Conservation (phyloP, 2,113 vertebrate species). For the Chaetorhynchus papuensis region DNA sequence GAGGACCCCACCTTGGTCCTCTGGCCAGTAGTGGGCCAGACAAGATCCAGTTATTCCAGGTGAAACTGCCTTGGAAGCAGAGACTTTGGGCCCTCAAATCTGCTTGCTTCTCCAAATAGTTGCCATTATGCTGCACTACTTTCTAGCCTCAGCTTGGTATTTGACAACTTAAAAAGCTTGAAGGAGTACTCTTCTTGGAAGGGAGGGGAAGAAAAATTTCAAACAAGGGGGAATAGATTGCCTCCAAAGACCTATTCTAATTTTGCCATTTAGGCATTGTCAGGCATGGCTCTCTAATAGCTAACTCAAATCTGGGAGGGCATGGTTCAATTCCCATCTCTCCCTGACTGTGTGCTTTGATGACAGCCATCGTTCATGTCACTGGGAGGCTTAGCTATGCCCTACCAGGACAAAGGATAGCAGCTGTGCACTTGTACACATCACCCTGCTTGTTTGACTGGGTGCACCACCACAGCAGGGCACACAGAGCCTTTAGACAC, state of each 20-base stretch:
- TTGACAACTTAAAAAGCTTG: not conserved
- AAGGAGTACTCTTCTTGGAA: not conserved
- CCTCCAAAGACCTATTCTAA: not conserved
- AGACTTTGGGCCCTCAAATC: not conserved
- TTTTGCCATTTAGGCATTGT: not conserved
- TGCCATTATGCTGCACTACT: not conserved
- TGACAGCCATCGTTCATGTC: not conserved
- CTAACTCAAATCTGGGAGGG: not conserved
- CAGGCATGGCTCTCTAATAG: not conserved
- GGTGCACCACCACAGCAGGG: not conserved
- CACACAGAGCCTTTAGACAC: not conserved
- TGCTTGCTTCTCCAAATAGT: not conserved
- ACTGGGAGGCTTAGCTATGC: not conserved
- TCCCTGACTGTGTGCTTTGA: not conserved
- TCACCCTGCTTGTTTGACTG: not conserved
- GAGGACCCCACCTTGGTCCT: fast-evolving
- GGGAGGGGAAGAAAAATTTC: not conserved
- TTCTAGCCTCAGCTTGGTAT: not conserved
- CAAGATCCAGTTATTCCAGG: not conserved
- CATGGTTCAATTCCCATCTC: not conserved
- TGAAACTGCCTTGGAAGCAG: not conserved
- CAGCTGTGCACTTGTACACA: fast-evolving
- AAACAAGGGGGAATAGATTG: not conserved
- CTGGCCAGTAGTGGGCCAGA: not conserved
- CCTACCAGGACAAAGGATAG: not conserved